Base-by-base conservation (phyloP, 2,888 invertebrate species). In the Epinotia bilunana region DNA sequence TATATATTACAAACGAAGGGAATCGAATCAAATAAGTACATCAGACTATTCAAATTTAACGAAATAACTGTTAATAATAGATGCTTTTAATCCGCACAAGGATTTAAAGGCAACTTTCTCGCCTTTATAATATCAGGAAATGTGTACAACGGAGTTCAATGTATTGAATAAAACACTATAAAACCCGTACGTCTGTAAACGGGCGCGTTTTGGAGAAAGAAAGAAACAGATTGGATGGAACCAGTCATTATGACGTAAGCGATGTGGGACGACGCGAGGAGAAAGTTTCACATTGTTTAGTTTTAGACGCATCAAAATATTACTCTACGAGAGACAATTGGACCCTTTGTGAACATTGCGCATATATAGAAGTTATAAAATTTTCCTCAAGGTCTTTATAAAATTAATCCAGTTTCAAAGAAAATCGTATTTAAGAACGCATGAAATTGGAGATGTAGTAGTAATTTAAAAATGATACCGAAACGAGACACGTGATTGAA, bases 181-280 rank as follows among this genome's bases (percentile, higher is more conserved):
- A 69, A 73, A 74, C 74, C 70, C 58, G 74, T 74, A 65, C 39
- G 63, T 74, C 58, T 18, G 23, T 20, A 69, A 58, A 71, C 64
- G 23, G 70, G 55, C 70, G 12, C 49, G 74, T 74, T 74, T 74
- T 65, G 70, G 74, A 74, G 70, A 74, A 70, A 70, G 55, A 75
- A 72, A 73, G 57, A 72, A 67, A 73, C 67, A 62, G 28, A 74
- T 46, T 49, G 67, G 53, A 72, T 61, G 71, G 63, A 58, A 64
- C 72, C 63, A 68, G 76, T 69, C 68, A 53, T 67, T 58, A 72
- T 73, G 64, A 77, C 72, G 74, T 72, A 77, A 77, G 77, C 77
- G 77, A 84, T 83, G 88, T 88, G 86, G 85, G 85, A 83, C 84
- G 81, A 81, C 68, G 73, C 78, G 67, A 68, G 67, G 75, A 60